These are phyloP conservation scores for Calyptomena viridis DNA, from an alignment of 2,113 vertebrate species.

Conservation along the genomic window DNA sequence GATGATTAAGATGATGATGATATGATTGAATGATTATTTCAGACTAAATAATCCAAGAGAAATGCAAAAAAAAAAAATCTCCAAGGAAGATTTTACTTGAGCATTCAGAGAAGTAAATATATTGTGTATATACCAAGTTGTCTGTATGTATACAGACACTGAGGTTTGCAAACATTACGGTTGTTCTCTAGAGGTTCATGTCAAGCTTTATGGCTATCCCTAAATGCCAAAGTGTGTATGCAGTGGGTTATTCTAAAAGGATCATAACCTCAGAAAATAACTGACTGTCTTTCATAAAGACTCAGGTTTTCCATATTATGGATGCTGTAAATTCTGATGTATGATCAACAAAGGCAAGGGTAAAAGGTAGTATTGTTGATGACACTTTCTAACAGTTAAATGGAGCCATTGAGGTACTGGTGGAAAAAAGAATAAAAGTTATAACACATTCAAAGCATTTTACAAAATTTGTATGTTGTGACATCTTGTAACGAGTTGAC, in stretches of 20 bases:
- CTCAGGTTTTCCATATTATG: background rate
- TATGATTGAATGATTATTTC: background rate
- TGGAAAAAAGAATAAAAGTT: background rate
- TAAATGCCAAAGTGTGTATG: background rate
- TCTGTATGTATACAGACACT: fast-evolving
- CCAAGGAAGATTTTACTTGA: background rate
- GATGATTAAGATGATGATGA: background rate
- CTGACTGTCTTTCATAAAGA: background rate
- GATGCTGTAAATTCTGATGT: background rate
- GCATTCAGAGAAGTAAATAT: background rate
- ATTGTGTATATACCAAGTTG: background rate
- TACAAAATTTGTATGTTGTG: background rate
- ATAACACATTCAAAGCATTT: background rate
- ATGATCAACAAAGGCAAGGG: background rate
- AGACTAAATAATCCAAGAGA: background rate
- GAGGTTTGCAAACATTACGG: background rate
- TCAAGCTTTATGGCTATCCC: background rate
- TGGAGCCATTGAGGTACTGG: background rate
- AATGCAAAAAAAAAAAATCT: background rate
- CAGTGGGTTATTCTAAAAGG: background rate
- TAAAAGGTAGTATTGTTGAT: background rate
- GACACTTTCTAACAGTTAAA: background rate
- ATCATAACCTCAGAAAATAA: background rate
- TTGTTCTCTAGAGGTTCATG: background rate
- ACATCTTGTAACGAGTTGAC: background rate